These are phyloP conservation scores for Pachycephus smyrnensis DNA, from an alignment of 2,888 invertebrate genomes.

Conservation along the genomic window DNA sequence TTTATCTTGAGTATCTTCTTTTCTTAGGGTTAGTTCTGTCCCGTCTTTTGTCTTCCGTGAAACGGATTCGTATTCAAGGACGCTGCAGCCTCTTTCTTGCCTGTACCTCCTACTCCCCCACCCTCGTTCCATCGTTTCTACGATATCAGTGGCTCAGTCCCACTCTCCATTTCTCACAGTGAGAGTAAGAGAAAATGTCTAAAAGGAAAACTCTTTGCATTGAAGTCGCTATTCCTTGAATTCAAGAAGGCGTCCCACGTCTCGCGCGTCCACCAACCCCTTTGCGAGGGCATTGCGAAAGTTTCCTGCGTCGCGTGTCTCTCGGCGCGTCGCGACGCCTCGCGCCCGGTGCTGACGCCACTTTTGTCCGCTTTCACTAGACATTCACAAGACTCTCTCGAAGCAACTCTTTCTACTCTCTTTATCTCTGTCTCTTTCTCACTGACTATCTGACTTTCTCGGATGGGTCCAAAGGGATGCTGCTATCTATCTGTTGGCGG, in stretches of 20 bases:
- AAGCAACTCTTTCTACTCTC: conserved; percentile 7
- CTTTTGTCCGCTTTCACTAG: conserved; percentile 51
- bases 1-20: not conserved
- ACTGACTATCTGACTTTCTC: conserved; percentile 23
- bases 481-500: conserved; percentile 23
- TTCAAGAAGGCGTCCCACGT: conserved; percentile 38
- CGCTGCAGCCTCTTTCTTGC: not conserved
- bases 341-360: conserved; percentile 37
- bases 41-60: not conserved
- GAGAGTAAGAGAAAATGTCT: not conserved
- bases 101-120: not conserved
- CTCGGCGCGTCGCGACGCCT: conserved; percentile 28
- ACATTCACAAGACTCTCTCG: conserved; percentile 42
- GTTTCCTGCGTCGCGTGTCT: conserved; percentile 41
- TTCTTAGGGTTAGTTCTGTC: not conserved
- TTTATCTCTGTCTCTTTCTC: conserved; percentile 16
- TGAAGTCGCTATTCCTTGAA: conserved; percentile 45
- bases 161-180: not conserved
- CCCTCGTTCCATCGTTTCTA: not conserved
- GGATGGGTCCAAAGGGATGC: conserved; percentile 9
- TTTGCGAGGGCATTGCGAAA: conserved; percentile 37
- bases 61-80: not conserved
- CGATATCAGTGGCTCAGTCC: not conserved
- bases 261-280: conserved; percentile 22
- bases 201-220: conserved; percentile 5